Conservation (phyloP, 1,140 invertebrate species). For the Temnothorax nylanderi region DNA sequence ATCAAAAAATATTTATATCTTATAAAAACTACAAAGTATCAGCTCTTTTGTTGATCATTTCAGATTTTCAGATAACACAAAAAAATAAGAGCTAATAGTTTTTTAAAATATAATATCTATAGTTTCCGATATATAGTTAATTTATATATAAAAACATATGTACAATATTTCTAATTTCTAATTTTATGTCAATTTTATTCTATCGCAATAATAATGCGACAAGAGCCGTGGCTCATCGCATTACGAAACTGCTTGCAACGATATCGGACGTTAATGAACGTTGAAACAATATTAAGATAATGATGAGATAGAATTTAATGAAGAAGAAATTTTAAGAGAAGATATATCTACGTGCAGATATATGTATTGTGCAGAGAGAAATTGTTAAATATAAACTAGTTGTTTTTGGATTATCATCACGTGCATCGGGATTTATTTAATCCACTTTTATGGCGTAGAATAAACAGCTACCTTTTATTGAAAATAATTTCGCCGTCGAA, state of each 20-base stretch:
- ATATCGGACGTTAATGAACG: neutral
- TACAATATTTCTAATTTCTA: neutral
- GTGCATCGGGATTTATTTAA: slow-evolving; percentile 21
- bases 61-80: neutral
- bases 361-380: neutral
- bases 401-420: neutral
- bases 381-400: neutral
- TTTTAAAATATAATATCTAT: neutral
- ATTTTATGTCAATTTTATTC: neutral
- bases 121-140: neutral
- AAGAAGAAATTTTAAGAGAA: neutral
- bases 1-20: neutral
- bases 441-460: neutral
- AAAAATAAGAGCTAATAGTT: neutral
- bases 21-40: slow-evolving; percentile 6
- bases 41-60: neutral
- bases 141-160: neutral
- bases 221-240: neutral
- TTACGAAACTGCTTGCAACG: neutral
- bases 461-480: neutral
- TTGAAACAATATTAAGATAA: slow-evolving; percentile 9
- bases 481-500: slow-evolving; percentile 27
- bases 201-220: neutral
- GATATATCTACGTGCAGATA: neutral
- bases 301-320: neutral